Evolutionary conservation across 2,797 vertebrate species (phyloP).

Genomic region (Sebastes hubbsi): DNA sequence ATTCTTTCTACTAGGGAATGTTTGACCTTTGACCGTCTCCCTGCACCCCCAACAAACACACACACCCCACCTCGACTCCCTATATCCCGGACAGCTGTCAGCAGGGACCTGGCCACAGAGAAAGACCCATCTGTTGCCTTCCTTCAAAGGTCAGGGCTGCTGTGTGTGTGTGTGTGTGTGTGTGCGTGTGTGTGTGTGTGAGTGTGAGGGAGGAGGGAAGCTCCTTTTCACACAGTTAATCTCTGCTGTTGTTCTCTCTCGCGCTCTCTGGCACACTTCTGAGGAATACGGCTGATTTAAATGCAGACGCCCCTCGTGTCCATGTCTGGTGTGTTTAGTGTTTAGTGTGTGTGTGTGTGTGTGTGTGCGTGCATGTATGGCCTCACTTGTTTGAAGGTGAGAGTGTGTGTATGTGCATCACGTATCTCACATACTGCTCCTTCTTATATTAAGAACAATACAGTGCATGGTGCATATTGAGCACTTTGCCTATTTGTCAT

Average conservation of each 20-base stretch:
- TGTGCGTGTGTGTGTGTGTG: slow-evolving; percentile 13
- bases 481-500: slow-evolving; percentile 20
- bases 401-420: slow-evolving; percentile 3
- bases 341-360: neutral
- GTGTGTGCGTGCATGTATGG: neutral
- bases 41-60: slow-evolving; percentile 6
- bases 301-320: slow-evolving; percentile 59
- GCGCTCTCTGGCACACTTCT: slow-evolving; percentile 72
- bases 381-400: slow-evolving; percentile 12
- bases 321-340: slow-evolving; percentile 52
- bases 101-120: slow-evolving; percentile 71
- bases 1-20: slow-evolving; percentile 55
- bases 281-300: slow-evolving; percentile 55
- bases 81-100: slow-evolving; percentile 79
- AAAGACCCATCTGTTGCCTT: slow-evolving; percentile 82
- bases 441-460: slow-evolving; percentile 15
- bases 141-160: slow-evolving; percentile 73
- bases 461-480: slow-evolving; percentile 26
- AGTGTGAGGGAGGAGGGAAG: slow-evolving; percentile 32
- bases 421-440: slow-evolving; percentile 4
- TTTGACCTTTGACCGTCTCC: slow-evolving; percentile 67
- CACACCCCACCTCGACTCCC: slow-evolving; percentile 32
- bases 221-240: slow-evolving; percentile 70
- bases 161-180: slow-evolving; percentile 34
- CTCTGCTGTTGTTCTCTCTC: slow-evolving; percentile 62